Conservation (phyloP, 1,140 invertebrate genomes). For the Drosophila saltans region DNA sequence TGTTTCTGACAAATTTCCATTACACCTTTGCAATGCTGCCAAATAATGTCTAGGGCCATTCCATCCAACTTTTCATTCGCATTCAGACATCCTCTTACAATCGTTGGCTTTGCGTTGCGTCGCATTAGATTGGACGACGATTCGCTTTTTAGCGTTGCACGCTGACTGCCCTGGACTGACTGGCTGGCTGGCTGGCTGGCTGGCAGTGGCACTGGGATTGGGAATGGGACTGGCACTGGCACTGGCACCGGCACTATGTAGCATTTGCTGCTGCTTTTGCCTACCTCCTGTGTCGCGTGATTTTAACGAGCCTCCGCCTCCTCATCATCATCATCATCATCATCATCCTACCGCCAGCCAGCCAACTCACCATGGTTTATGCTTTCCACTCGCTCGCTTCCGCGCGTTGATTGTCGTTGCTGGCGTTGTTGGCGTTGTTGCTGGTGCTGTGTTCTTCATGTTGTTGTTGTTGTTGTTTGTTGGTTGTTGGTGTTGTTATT, state of each 20-base stretch:
- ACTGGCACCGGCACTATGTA: constrained; percentile 24
- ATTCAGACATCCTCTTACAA: background rate
- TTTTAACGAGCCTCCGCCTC: constrained; percentile 73
- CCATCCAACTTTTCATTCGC: constrained; percentile 4
- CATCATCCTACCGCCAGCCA: background rate
- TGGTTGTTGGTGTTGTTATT: constrained; percentile 30
- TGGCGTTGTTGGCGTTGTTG: constrained; percentile 27
- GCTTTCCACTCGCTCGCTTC: constrained; percentile 75
- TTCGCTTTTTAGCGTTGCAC: constrained; percentile 50
- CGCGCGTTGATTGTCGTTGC: constrained; percentile 75
- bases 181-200: background rate
- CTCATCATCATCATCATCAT: background rate
- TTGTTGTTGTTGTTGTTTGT: too few species aligned
- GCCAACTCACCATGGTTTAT: constrained; percentile 73
- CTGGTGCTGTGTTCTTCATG: constrained; percentile 22
- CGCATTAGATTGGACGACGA: constrained; percentile 53
- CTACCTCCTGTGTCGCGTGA: constrained; percentile 69
- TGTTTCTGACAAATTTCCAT: background rate
- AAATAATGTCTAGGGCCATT: constrained; percentile 23
- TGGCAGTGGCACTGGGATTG: constrained; percentile 21
- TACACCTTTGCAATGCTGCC: constrained; percentile 14
- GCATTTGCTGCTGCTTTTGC: constrained; percentile 9
- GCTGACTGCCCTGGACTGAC: constrained; percentile 23
- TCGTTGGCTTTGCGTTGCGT: constrained; percentile 38
- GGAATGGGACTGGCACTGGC: constrained; percentile 16